Conservation (phyloP, 2,113 vertebrate genomes). For the Proterorhinus semilunaris region DNA sequence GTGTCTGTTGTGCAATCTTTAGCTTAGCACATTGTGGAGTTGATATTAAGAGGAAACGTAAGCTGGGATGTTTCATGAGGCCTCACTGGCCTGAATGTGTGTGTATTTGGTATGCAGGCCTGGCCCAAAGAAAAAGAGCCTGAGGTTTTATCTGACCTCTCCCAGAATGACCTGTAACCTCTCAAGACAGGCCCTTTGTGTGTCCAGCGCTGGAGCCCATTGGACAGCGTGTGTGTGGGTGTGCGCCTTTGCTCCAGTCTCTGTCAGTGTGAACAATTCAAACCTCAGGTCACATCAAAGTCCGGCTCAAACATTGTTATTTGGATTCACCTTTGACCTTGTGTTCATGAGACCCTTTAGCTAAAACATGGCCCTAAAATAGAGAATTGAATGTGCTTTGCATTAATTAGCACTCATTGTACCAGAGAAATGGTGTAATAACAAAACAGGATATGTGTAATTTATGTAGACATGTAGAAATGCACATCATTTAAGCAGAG, state of each 20-base stretch:
- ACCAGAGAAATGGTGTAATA: not conserved
- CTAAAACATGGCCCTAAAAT: constrained; percentile 22
- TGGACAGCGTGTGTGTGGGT: constrained; percentile 39
- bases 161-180: constrained; percentile 66
- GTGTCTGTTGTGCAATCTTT: not conserved
- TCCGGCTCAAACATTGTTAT: constrained; percentile 79
- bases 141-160: constrained; percentile 72
- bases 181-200: constrained; percentile 69
- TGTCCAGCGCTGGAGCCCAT: constrained; percentile 48
- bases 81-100: constrained; percentile 32
- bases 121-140: constrained; percentile 59
- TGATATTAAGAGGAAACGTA: constrained; percentile 35
- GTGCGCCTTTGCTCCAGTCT: constrained; percentile 20
- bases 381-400: constrained; percentile 32
- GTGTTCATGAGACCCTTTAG: constrained; percentile 60
- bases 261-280: constrained; percentile 28
- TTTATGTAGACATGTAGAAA: not conserved
- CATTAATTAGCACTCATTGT: constrained; percentile 21
- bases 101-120: constrained; percentile 58
- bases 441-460: no score
- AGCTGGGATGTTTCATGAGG: constrained; percentile 36
- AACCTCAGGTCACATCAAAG: constrained; percentile 82
- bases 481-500: no score
- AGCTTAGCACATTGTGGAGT: constrained; percentile 17
- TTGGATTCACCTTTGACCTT: constrained; percentile 78